A percentile compares a stretch with the other conserved stretches of the same genome.
These are phyloP conservation scores for Agelas oroides DNA, from an alignment of 37 sponge, comb jelly and placozoan species.

Conservation along the genomic window DNA sequence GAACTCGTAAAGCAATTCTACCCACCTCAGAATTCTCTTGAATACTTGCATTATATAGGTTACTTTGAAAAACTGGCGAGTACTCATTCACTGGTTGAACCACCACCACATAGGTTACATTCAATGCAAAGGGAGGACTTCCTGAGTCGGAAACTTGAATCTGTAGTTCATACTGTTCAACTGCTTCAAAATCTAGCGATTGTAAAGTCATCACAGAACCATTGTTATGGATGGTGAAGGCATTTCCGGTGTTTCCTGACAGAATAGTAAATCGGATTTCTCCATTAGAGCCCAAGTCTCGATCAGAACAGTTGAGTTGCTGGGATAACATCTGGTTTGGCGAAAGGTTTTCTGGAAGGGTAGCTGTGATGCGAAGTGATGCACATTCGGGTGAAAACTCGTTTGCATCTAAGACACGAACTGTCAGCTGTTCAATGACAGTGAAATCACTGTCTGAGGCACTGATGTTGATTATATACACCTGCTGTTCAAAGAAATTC, in stretches of 20 bases:
- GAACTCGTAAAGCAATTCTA: slow-evolving; percentile 6
- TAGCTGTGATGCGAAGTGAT: neutral
- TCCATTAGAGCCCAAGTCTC: slow-evolving; percentile 45
- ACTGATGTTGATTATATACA: slow-evolving; percentile 53
- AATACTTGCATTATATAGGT: slow-evolving; percentile 18
- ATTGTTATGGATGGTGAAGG: neutral
- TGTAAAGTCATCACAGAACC: neutral
- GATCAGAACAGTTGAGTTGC: slow-evolving; percentile 51
- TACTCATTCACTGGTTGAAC: slow-evolving; percentile 46
- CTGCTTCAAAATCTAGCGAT: slow-evolving; percentile 5
- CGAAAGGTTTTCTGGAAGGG: slow-evolving; percentile 4
- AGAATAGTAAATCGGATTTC: slow-evolving; percentile 29
- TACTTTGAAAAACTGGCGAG: slow-evolving; percentile 30
- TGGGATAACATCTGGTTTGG: neutral
- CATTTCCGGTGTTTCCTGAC: slow-evolving; percentile 1
- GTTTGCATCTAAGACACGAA: slow-evolving; percentile 60
- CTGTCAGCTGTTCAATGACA: slow-evolving; percentile 14
- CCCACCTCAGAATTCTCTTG: slow-evolving; percentile 48
- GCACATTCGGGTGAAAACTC: slow-evolving; percentile 51
- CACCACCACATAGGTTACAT: slow-evolving; percentile 8
- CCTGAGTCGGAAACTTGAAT: slow-evolving; percentile 52
- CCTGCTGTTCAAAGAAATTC: slow-evolving; percentile 24
- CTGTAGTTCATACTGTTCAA: slow-evolving; percentile 31
- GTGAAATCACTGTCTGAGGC: slow-evolving; percentile 41
- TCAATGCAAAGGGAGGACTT: neutral